These are phyloP conservation scores for Drosophila busckii DNA, from an alignment of 1,140 invertebrate genomes.

Conservation along the genomic window DNA sequence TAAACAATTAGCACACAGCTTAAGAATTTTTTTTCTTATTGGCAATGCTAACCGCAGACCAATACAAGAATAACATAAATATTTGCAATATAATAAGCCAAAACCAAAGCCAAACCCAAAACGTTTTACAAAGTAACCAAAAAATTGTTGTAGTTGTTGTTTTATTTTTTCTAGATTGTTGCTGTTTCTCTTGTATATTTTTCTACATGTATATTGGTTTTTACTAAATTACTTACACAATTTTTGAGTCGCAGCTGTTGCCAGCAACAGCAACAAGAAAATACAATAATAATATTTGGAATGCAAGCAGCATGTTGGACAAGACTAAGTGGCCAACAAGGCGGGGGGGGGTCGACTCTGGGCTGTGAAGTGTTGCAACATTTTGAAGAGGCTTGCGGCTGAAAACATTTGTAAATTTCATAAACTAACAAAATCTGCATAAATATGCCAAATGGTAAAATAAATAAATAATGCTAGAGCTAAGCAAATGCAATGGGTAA, in stretches of 20 bases:
- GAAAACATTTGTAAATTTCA: too few species aligned
- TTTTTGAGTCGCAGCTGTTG: constrained; percentile 55
- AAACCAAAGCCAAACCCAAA: constrained; percentile 34
- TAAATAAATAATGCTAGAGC: too few species aligned
- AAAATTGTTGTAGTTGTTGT: constrained; percentile 50
- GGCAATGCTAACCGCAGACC: too few species aligned
- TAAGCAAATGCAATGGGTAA: too few species aligned
- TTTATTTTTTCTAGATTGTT: constrained; percentile 56
- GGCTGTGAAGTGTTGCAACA: constrained; percentile 30
- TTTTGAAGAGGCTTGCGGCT: constrained; percentile 38
- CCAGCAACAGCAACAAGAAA: constrained; percentile 18
- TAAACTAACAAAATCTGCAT: too few species aligned
- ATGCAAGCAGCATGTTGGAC: constrained; percentile 20
- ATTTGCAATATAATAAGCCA: constrained; percentile 23
- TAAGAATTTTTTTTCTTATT: too few species aligned
- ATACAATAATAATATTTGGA: constrained; percentile 54
- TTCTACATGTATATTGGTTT: constrained; percentile 70
- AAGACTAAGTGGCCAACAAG: constrained; percentile 8
- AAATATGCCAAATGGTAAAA: too few species aligned
- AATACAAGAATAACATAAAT: constrained; percentile 14
- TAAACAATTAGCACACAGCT: too few species aligned
- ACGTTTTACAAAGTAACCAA: constrained; percentile 45
- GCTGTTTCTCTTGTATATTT: constrained; percentile 38
- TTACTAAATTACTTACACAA: constrained; percentile 66
- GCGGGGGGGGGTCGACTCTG: neutral